Base-by-base conservation (phyloP, 1,140 invertebrate species). In the Drosophila sulfurigaster region DNA sequence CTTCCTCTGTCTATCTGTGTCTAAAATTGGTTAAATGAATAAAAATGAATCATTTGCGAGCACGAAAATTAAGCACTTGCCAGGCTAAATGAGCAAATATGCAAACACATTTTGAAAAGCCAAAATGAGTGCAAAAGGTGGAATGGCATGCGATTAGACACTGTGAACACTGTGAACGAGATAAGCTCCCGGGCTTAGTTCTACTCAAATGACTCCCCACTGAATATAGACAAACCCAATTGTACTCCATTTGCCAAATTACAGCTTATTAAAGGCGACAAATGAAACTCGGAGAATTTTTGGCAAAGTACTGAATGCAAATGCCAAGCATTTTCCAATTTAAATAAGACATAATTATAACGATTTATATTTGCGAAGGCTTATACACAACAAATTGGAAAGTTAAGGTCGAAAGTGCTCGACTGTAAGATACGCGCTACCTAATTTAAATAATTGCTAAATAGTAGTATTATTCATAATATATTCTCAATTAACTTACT, bases 1-100 rank as follows among this genome's bases (percentile, higher is more conserved):
- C 5, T 64, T 16, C 48, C 1, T 38, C 6, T 15, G 3, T 49
- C 49, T 54, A 5, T 35, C 35, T 7, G 75, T 30, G 3, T 35
- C 16, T 7, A 71, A 81, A 85, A 85, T 80, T 76, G 78, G 69
- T 72, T 60, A 80, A 89, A 89, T 85, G 81, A 89, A 89, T 89
- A 90, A 90, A 85, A 89, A 89, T 89, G 68, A 89, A 56, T 79
- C 86, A 73, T 73, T 79, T 83, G 57, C 41, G 51, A 56, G 28
- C 38, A 52, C 65, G 35, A 63, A 76, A 89, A 79, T 81, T 78
- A 81, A 89, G 78, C 81, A 81, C 68, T 83, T 74, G 58, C 11
- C 32, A 48, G 28, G 48, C 64, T 30, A 63, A 86, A 79, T 62
- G 56, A 74, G 58, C 16, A 64, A 52, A 58, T 67, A 62, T 57